A percentile compares a stretch with the other conserved stretches of the same genome.
Conservation (phyloP, 2,113 vertebrate genomes). For the Amphilophus citrinellus region DNA sequence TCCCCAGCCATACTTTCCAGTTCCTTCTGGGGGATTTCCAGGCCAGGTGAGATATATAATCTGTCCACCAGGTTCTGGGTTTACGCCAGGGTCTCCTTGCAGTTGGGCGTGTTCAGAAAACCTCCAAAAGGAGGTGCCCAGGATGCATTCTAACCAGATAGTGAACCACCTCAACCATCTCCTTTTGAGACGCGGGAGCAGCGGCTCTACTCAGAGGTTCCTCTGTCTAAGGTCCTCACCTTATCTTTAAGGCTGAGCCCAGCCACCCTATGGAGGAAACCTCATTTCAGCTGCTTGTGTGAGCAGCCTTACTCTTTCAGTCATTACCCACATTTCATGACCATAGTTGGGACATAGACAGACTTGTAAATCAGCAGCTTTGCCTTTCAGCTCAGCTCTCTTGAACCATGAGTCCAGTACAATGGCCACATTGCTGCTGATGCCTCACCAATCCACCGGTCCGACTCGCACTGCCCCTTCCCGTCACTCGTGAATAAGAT, state of each 20-base stretch:
- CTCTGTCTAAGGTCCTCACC: too few species aligned
- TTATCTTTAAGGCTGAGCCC: too few species aligned
- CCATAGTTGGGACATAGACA: background rate
- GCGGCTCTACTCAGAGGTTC: too few species aligned
- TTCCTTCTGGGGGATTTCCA: background rate
- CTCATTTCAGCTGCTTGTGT: too few species aligned
- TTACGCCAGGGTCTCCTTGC: background rate
- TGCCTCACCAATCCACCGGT: background rate
- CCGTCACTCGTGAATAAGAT: background rate
- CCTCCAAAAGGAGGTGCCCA: background rate
- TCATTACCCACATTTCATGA: background rate
- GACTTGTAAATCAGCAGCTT: background rate
- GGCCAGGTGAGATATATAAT: background rate
- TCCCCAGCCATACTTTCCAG: background rate
- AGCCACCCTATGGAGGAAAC: too few species aligned
- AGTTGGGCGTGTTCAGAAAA: background rate
- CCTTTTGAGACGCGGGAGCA: too few species aligned
- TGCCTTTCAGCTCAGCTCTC: background rate
- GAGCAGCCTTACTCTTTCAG: too few species aligned
- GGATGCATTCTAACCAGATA: background rate
- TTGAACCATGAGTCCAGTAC: background rate
- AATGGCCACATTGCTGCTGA: accelerated
- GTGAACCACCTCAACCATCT: background rate
- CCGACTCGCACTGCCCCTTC: background rate
- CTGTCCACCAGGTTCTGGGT: background rate